A percentile compares a stretch with the other conserved stretches of the same genome.
Conservation (phyloP, 53 echinoderm and acorn worm genomes). For the Paracentrotus lividus region DNA sequence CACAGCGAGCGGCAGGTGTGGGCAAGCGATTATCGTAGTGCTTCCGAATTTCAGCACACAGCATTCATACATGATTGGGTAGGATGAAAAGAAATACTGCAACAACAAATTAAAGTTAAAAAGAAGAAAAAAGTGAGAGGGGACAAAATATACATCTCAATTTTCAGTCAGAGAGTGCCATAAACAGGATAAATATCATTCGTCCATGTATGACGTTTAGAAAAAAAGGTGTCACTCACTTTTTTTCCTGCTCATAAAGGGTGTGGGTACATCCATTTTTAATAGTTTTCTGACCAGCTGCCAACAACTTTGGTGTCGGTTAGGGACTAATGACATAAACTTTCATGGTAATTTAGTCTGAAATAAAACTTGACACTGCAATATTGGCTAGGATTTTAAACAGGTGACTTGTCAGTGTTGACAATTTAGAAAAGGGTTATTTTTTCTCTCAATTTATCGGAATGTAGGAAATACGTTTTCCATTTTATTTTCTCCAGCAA, state of each 20-base stretch:
- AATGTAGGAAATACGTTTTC: too few relatives aligned
- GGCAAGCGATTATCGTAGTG: conserved; percentile 14
- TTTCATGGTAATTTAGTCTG: conserved; percentile 22
- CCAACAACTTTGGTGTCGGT: not conserved
- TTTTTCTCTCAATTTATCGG: too few relatives aligned
- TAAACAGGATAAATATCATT: conserved; percentile 37
- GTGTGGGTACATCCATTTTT: conserved; percentile 14
- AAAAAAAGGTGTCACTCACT: conserved; percentile 22
- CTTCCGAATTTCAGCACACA: conserved; percentile 45
- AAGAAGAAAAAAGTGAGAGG: not conserved
- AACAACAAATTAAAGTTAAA: too few relatives aligned
- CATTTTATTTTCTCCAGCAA: too few relatives aligned
- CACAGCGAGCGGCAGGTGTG: conserved; percentile 43
- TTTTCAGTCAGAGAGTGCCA: conserved; percentile 22
- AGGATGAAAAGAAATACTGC: conserved; percentile 36
- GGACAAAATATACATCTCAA: conserved; percentile 47
- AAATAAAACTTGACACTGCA: conserved; percentile 23
- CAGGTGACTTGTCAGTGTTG: conserved; percentile 54
- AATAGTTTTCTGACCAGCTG: conserved; percentile 33
- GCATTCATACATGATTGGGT: conserved; percentile 44
- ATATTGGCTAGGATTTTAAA: not conserved
- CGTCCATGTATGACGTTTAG: conserved; percentile 22
- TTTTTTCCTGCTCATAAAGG: not conserved
- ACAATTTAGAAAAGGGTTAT: too few relatives aligned
- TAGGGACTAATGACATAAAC: not conserved